A percentile compares a stretch with the other conserved stretches of the same genome.
Conservation (phyloP, 2,797 vertebrate species). For the Meda fulgida region DNA sequence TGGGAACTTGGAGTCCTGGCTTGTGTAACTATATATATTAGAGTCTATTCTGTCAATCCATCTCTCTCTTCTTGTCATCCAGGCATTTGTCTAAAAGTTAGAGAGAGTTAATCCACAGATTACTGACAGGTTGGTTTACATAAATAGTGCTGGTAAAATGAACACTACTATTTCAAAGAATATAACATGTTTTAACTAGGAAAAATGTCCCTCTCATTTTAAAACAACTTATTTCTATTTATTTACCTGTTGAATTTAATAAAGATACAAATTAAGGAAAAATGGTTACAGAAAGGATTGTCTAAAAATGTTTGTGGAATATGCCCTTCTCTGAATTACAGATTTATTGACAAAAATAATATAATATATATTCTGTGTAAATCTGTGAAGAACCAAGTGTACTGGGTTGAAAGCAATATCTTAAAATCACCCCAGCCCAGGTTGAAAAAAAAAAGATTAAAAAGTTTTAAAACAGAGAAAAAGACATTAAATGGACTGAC, state of each 20-base stretch:
- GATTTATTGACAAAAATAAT: background rate
- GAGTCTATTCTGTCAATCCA: constrained; percentile 37
- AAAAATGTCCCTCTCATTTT: background rate
- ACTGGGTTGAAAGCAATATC: constrained; percentile 17
- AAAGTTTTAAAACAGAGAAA: constrained; percentile 41
- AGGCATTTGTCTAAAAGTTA: background rate
- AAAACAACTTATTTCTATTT: background rate
- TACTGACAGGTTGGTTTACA: background rate
- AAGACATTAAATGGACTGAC: constrained; percentile 67
- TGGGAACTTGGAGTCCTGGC: constrained; percentile 58
- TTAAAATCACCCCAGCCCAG: constrained; percentile 66
- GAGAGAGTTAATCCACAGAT: background rate
- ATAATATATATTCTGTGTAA: background rate
- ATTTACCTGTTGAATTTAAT: background rate
- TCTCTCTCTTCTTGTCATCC: background rate
- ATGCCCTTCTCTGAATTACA: background rate
- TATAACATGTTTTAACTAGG: background rate
- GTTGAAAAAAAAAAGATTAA: constrained; percentile 56
- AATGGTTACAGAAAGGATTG: background rate
- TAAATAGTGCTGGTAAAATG: background rate
- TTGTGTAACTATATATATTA: background rate
- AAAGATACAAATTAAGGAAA: background rate
- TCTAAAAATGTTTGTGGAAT: background rate
- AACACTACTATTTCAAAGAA: background rate
- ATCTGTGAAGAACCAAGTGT: background rate